Base-by-base conservation (phyloP, 2,113 vertebrate genomes). In the Paralichthys olivaceus region DNA sequence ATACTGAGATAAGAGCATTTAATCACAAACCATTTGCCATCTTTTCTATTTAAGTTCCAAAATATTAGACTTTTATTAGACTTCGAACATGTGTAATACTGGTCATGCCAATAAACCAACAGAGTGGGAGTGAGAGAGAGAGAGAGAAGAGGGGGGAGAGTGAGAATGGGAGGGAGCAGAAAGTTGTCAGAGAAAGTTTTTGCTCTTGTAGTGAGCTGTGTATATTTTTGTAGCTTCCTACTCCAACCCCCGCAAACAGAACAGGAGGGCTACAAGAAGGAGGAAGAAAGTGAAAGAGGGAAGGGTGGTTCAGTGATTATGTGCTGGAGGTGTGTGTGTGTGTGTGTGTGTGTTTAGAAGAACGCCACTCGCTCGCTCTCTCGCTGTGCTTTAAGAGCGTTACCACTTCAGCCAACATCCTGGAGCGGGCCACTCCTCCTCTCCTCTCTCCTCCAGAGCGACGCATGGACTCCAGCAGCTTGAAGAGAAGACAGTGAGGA, bases 241-340 rank as follows among this genome's bases (percentile, higher is more conserved):
- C 78, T 87, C 75, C 73, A 80, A 90, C 49, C 77, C 85, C 88
- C 20, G 68, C 78, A 69, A 81, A 85, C 78, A 84, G 77, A 63
- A 87, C 78, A 84, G 77, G 68, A 89, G 84, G 66, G 72, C 45
- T 11, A 8, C 59, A 70, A 69, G 72, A 72, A 62, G 55, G 85
- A 73, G 79, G 78, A 80, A 79, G 72, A 90, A 72, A 69, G 71
- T 77, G 55, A 81, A 81, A 82, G 43, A 77, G 70, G 75, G 82
- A 86, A 63, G 80, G 84, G 58, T 85, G 81, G 88, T 72, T 90
- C 81, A 89, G 80, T 90, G 86, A 91, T 89, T 91, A 77, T 92
- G 83, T 85, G 85, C 72, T 83, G 84, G 86, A 65, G 66, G 72
- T 70, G 84, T 89, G 85, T 75, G 74, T 75, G 72, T 53, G 63